Conservation (phyloP, 2,113 vertebrate species). For the Capreolus pygargus region DNA sequence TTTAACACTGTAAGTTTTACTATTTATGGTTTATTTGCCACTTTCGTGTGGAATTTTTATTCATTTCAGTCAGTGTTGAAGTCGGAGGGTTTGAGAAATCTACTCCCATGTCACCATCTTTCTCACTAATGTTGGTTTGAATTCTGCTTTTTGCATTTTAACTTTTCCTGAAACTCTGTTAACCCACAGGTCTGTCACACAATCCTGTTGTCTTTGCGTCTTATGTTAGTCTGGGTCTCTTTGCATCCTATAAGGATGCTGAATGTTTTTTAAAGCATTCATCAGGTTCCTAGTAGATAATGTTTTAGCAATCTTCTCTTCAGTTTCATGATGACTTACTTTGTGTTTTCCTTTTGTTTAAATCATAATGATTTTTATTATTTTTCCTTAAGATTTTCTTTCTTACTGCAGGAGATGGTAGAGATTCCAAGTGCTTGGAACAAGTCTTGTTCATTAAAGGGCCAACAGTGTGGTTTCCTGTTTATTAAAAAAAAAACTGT, state of each 20-base stretch:
- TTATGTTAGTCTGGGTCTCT: neutral
- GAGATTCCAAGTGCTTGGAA: neutral
- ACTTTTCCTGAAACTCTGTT: neutral
- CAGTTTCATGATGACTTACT: neutral
- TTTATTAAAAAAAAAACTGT: neutral
- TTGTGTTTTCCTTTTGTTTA: neutral
- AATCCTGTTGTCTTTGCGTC: neutral
- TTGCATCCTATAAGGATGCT: neutral
- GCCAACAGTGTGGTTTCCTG: neutral
- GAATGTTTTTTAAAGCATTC: neutral
- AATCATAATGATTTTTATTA: neutral
- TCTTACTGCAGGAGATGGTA: neutral
- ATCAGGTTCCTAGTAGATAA: neutral
- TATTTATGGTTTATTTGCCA: neutral
- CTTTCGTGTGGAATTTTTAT: neutral
- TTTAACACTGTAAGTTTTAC: accelerated
- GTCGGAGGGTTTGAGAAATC: neutral
- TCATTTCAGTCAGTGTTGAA: neutral
- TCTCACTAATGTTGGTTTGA: neutral
- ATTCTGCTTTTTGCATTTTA: neutral
- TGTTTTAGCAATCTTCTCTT: neutral
- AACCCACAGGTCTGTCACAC: neutral
- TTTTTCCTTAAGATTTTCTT: neutral
- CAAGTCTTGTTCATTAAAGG: neutral
- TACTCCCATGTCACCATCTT: neutral